Evolutionary conservation across 2,888 invertebrate species (phyloP), one percentile per base, ranked within the genome.

Genomic region (Archips xylosteana): DNA sequence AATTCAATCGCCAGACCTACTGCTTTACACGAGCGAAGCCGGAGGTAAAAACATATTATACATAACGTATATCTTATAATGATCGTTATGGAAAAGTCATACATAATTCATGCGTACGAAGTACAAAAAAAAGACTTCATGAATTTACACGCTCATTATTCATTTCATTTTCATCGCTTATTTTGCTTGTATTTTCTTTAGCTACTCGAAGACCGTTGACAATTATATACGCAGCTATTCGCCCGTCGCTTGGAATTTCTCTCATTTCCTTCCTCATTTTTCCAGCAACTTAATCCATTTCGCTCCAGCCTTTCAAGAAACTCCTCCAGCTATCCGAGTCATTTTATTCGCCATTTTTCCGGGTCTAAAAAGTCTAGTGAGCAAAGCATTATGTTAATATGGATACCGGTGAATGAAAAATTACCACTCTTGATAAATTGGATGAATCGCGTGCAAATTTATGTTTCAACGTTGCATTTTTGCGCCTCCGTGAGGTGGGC

Each of bases 381-480:
- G 39, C 70, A 64, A 70, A 70, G 70, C 64, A 70, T 70, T 70
- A 70, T 70, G 70, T 34, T 63, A 64, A 64, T 69, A 49, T 42
- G 57, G 70, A 47, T 32, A 23, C 63, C 36, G 70, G 70, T 59
- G 57, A 47, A 57, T 59, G 70, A 70, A 70, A 70, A 70, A 64
- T 64, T 54, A 70, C 54, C 45, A n/a, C 36, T 36, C 23, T 68
- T 57, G 70, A 70, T 54, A 70, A 70, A 63, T 70, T 63, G 32
- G 63, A 54, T 15, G 63, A 63, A 34, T 42, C 63, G 42, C 62
- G 45, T 45, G 54, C 13, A n/a, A 34, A 34, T 32, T 63, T 54
- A 63, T 13, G 13, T 12, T 63, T 63, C 23, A 13, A 13, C 42
- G 51, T 23, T 63, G 62, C 63, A 70, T 57, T 70, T 63, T 63